Base-by-base conservation (phyloP, 2,797 vertebrate genomes). In the Anguilla obscura region DNA sequence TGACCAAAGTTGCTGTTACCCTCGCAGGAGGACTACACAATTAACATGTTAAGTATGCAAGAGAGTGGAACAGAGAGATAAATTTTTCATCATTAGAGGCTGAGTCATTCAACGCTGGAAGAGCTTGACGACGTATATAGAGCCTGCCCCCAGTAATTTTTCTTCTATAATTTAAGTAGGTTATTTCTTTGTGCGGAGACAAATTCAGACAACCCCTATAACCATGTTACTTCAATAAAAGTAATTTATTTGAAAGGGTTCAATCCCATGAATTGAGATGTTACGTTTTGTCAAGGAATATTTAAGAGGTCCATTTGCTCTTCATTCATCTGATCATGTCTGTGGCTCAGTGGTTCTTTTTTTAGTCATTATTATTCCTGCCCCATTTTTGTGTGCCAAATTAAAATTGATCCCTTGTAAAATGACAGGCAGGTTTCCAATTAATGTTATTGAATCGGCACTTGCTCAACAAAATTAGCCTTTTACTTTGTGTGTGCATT, bases 381-480 rank as follows among this genome's bases (percentile, higher is more conserved):
- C 63, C 5, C 63, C 24, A 69, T 69, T 69, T 69, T 69, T 69
- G 63, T 66, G 63, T 69, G 63, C 63, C 24, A 69, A 69, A 69
- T 69, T n/a, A 69, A 69, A 69, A 69, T 69, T 69, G 63, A 69
- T 69, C 63, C 7, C 63, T 27, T 27, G 24, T 69, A 69, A 69
- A 69, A 69, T 69, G 63, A 69, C 24, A 27, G 5, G 63, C 63
- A 69, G 18, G 63, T 69, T 69, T 69, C 63, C 63, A 69, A 69
- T 69, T 69, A 69, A 69, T n/a, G 7, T 69, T 69, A 69, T 69
- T 27, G 63, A 69, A 69, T 69, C 63, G 27, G n/a, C 63, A 10
- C 63, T 69, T 69, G 63, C 63, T n/a, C 3, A 69, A 69, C 63
- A 69, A 69, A 69, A 69, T 69, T 69, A 69, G 63, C n/a, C n/a